phyloP scores from a whole-genome alignment of 2,797 vertebrate genomes.

The Lutjanus argentimaculatus region DNA sequence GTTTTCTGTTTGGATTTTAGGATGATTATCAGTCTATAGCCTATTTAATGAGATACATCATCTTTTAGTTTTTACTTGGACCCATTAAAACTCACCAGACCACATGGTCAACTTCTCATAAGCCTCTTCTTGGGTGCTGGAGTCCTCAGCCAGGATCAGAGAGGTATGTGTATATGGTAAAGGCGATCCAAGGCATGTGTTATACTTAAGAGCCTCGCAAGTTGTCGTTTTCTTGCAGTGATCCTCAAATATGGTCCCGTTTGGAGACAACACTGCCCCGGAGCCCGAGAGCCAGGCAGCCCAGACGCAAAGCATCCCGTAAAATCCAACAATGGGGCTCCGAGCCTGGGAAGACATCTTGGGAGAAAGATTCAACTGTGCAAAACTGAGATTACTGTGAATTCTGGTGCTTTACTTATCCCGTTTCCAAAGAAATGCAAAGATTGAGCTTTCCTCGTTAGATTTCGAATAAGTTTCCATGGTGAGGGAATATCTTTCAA shows the following conservation, averaged over 20 bases:
- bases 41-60: neutral
- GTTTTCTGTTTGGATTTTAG: neutral
- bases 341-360: slow-evolving; percentile 86
- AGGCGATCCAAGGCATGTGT: slow-evolving; percentile 92
- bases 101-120: slow-evolving; percentile 94
- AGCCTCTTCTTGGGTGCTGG: slow-evolving; percentile 92
- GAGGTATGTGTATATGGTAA: slow-evolving; percentile 94
- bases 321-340: slow-evolving; percentile 84
- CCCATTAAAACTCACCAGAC: slow-evolving; percentile 89
- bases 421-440: slow-evolving; percentile 2
- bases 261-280: slow-evolving; percentile 75
- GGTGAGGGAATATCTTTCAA: slow-evolving; percentile 35
- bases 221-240: slow-evolving; percentile 90
- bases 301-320: slow-evolving; percentile 81
- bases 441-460: slow-evolving; percentile 14
- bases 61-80: neutral
- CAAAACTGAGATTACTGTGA: neutral
- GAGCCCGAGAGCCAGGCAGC: slow-evolving; percentile 60
- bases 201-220: slow-evolving; percentile 91
- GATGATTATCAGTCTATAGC: neutral
- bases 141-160: slow-evolving; percentile 92
- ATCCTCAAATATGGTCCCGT: slow-evolving; percentile 85
- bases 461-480: slow-evolving; percentile 53
- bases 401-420: slow-evolving; percentile 5
- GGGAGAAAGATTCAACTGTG: slow-evolving; percentile 52